These are phyloP conservation scores for Catagonus wagneri DNA, from an alignment of 2,113 vertebrate species.

Conservation along the genomic window DNA sequence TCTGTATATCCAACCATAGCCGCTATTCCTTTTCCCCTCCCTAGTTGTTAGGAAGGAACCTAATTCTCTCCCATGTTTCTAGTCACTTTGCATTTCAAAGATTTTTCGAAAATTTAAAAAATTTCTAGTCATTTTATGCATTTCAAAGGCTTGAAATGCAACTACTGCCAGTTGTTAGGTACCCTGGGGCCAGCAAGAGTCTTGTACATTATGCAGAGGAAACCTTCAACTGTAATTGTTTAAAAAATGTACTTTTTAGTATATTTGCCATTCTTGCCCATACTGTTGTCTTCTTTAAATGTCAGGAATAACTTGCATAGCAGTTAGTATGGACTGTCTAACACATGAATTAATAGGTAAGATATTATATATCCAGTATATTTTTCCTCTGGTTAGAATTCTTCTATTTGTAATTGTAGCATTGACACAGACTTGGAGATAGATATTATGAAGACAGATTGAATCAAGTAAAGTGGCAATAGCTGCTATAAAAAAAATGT, in stretches of 20 bases:
- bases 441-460: neutral
- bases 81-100: neutral
- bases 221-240: neutral
- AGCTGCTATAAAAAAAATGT: neutral
- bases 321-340: neutral
- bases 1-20: neutral
- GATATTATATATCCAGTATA: neutral
- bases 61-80: neutral
- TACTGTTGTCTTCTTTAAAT: neutral
- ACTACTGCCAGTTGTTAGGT: neutral
- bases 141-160: neutral
- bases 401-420: slow-evolving; percentile 16
- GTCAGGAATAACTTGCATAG: slow-evolving; percentile 8
- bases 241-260: neutral
- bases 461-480: neutral
- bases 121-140: neutral
- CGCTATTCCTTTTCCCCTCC: neutral
- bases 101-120: neutral
- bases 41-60: neutral
- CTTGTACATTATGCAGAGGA: neutral
- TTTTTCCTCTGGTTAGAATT: neutral
- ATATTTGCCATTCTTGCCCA: neutral
- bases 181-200: neutral
- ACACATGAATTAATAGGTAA: neutral
- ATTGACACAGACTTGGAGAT: neutral